Base-by-base conservation (phyloP, 1,140 invertebrate species). In the Dinoponera quadriceps region DNA sequence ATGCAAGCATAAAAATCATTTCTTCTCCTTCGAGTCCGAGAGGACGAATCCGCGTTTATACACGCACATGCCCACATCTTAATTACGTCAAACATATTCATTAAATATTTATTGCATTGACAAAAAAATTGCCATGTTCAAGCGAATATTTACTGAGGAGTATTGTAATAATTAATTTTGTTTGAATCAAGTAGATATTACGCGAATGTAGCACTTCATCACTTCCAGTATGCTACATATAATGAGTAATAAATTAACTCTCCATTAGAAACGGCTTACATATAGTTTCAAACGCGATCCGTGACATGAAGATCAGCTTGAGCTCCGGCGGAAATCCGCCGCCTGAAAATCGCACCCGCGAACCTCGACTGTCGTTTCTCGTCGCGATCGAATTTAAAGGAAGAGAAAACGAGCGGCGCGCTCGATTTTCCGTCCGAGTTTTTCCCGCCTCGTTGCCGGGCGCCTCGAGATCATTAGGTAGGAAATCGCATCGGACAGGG, bases 401-500 rank as follows among this genome's bases (percentile, higher is more conserved):
- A 80, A 80, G 66, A 71, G 65, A 57, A 22, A 33, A 33, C 7
- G 51, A 69, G 51, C 62, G 48, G 14, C 27, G 62, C 68, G 51
- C 18, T 18, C 55, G 57, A 55, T 75, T 65, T 75, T 51, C 73
- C 73, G 25, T 44, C 62, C 25, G 25, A 57, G 63, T 73, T 51
- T 82, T 62, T 81, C 69, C 73, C 48, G 60, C 63, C 33, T 55
- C 75, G 62, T 82, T 33, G 73, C 54, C 48, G 68, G 44, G 57
- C 73, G 81, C 57, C 27, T 65, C 72, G 72, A 57, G 60, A 77
- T 57, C 81, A 83, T 83, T 83, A 83, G 71, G 81, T 75, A 83
- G 81, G 72, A 83, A 83, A 83, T 83, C 60, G 33, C 60, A 75
- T 77, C 25, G 60, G 60, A 73, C 60, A 44, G n/a, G 22, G 18